phyloP scores from a whole-genome alignment of 2,797 vertebrate genomes.

The Myripristis murdjan region DNA sequence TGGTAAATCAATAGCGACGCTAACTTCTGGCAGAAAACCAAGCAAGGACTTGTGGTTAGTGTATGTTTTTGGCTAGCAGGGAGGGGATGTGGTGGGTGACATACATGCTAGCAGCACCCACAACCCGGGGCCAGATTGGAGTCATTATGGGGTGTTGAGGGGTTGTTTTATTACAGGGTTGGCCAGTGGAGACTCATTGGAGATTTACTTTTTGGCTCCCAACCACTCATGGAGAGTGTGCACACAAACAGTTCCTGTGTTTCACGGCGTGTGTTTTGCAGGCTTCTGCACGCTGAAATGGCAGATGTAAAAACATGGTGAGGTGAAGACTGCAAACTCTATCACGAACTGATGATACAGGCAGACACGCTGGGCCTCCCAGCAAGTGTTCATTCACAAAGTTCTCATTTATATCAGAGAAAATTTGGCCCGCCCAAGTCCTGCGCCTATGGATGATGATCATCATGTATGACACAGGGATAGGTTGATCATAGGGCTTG shows the following conservation, averaged over 20 bases:
- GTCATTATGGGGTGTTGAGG: conserved; percentile 79
- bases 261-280: conserved; percentile 28
- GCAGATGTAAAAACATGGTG: conserved; percentile 63
- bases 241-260: conserved; percentile 64
- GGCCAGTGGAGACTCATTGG: conserved; percentile 56
- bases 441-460: not conserved
- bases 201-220: conserved; percentile 70
- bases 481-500: conserved; percentile 17
- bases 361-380: conserved; percentile 19
- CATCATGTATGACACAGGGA: not conserved
- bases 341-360: conserved; percentile 40
- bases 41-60: conserved; percentile 63
- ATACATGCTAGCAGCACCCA: conserved; percentile 74
- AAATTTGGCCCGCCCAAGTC: conserved; percentile 29
- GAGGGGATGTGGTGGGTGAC: conserved; percentile 73
- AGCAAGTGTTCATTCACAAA: conserved; percentile 40
- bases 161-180: conserved; percentile 80
- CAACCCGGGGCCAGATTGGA: conserved; percentile 75
- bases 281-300: conserved; percentile 37
- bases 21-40: conserved; percentile 48
- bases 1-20: conserved; percentile 54
- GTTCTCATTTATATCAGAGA: conserved; percentile 47
- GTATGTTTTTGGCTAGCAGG: conserved; percentile 64
- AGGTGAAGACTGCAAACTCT: conserved; percentile 53
- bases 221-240: conserved; percentile 24